Base-by-base conservation (phyloP, 1,140 invertebrate species). In the Euura saliciscinereae region DNA sequence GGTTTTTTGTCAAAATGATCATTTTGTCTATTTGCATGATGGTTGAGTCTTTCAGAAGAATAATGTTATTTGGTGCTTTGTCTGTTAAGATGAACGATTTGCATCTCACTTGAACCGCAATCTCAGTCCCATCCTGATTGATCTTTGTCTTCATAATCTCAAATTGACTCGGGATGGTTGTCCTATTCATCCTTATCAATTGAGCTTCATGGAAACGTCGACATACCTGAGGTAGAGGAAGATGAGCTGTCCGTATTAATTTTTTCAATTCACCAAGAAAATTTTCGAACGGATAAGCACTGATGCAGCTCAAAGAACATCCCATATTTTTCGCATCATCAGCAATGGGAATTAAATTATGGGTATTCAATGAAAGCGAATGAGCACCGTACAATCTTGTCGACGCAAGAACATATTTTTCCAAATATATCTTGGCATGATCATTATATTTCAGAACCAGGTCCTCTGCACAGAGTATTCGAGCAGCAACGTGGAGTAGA, bases 401-500 rank as follows among this genome's bases (percentile, higher is more conserved):
- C 11, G n/a, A 51, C 7, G 46, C 46, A 2, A 51, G 46, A 51
- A 51, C 7, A 51, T 8, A 51, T 51, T 2, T 51, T n/a, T 51
- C 46, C 46, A 51, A 51, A 51, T 51, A 6, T 70, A 64, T 64
- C 11, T 11, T 70, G 11, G 69, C 69, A 42, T 70, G 69, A 11
- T 70, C 44, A 42, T 59, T 59, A 46, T 28, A 70, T 43, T 70
- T 45, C 3, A 46, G 2, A 6, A 64, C 72, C 6, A 69, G 13
- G 28, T 70, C 44, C 3, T 43, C 2, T 11, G 68, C 44, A 42
- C 28, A 28, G 28, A 28, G 28, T 28, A 28, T 28, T 28, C 28
- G 28, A 28, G 28, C 28, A 28, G 28, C 68, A 70, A 65, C 42
- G 44, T 73, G 72, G 11, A 73, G 66, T 11, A 73, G 46, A 3